Evolutionary conservation across 1,140 invertebrate species (phyloP).

Genomic region (Drosophila micromelanica): DNA sequence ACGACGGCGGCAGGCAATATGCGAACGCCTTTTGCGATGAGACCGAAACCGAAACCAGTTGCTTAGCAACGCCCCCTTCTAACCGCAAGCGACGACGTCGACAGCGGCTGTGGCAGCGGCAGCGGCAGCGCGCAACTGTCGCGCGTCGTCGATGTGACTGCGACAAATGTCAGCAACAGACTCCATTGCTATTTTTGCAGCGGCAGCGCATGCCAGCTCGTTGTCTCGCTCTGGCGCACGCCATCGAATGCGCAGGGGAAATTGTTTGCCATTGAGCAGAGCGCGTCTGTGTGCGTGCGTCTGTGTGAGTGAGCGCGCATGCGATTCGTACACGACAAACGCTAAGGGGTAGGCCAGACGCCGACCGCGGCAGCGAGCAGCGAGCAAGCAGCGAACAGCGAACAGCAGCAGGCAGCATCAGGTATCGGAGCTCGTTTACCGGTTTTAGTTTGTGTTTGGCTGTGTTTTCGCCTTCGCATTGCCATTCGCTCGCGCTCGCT

Average conservation of each 20-base stretch:
- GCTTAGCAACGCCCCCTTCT: constrained; percentile 84
- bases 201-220: constrained; percentile 22
- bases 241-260: constrained; percentile 34
- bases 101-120: constrained; percentile 22
- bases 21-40: constrained; percentile 40
- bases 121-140: constrained; percentile 36
- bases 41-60: constrained; percentile 70
- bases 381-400: not conserved
- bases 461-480: constrained; percentile 46
- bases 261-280: constrained; percentile 58
- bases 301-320: constrained; percentile 57
- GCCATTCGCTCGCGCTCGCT: constrained; percentile 59
- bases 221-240: constrained; percentile 48
- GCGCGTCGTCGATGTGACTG: constrained; percentile 50
- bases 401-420: constrained; percentile 40
- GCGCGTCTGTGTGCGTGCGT: constrained; percentile 5
- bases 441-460: constrained; percentile 51
- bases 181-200: constrained; percentile 74
- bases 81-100: constrained; percentile 58
- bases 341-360: constrained; percentile 35
- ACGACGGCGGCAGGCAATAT: constrained; percentile 31
- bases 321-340: constrained; percentile 52
- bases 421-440: constrained; percentile 40
- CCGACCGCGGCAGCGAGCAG: constrained; percentile 4
- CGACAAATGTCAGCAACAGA: constrained; percentile 78